Conservation (phyloP, 1,140 invertebrate species). For the Rhyzopertha dominica region DNA sequence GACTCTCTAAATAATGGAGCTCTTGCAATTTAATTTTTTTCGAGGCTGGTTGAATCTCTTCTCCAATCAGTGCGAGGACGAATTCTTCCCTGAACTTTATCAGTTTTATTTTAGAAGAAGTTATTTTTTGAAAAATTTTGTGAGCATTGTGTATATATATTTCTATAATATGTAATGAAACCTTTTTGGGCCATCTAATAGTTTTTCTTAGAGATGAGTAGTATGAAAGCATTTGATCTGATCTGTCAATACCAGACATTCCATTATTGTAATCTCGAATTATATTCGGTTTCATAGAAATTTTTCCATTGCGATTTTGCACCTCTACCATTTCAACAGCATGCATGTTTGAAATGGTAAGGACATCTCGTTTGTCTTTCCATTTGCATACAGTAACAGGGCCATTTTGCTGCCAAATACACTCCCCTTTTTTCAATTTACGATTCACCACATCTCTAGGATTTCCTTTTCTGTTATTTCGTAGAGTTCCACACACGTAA, state of each 20-base stretch:
- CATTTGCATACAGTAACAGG: slow-evolving; percentile 45
- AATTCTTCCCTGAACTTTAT: slow-evolving; percentile 13
- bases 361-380: slow-evolving; percentile 44
- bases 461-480: slow-evolving; percentile 40
- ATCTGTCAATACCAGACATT: slow-evolving; percentile 34
- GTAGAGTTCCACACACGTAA: slow-evolving; percentile 47
- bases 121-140: slow-evolving; percentile 17
- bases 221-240: slow-evolving; percentile 33
- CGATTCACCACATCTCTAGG: slow-evolving; percentile 38
- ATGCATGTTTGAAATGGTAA: slow-evolving; percentile 44
- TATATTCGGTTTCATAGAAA: slow-evolving; percentile 42
- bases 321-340: slow-evolving; percentile 24
- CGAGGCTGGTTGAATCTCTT: slow-evolving; percentile 3
- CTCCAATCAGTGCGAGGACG: slow-evolving; percentile 5
- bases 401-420: slow-evolving; percentile 37
- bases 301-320: slow-evolving; percentile 27
- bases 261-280: slow-evolving; percentile 45
- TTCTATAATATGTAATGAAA: slow-evolving; percentile 8
- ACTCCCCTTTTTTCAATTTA: slow-evolving; percentile 43
- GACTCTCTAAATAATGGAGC: slow-evolving; percentile 17
- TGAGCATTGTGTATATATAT: slow-evolving; percentile 8
- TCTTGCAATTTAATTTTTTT: slow-evolving; percentile 10
- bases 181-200: slow-evolving; percentile 3
- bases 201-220: slow-evolving; percentile 22
- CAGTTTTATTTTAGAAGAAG: slow-evolving; percentile 1